A percentile compares a stretch with the other conserved stretches of the same genome.
phyloP scores from a whole-genome alignment of 1,140 invertebrate species.

The Pseudoatta argentina region DNA sequence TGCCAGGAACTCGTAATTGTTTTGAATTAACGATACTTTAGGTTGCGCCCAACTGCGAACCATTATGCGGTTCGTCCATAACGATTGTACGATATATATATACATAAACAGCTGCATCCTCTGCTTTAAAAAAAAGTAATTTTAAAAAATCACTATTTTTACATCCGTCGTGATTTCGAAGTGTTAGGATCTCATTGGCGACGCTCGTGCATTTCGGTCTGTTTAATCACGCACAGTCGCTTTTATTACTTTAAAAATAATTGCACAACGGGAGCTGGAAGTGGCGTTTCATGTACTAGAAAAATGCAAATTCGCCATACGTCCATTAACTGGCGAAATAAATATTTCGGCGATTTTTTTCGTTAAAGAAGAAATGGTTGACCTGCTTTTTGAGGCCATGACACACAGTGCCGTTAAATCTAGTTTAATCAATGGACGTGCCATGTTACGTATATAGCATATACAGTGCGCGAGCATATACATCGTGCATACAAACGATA shows the following conservation, averaged over 20 bases:
- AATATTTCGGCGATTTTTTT: constrained; percentile 35
- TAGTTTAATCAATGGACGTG: constrained; percentile 57
- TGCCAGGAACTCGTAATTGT: constrained; percentile 78
- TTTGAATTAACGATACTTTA: constrained; percentile 79
- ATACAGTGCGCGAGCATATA: background rate
- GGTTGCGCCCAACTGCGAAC: constrained; percentile 54
- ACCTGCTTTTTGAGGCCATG: constrained; percentile 53
- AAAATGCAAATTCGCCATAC: constrained; percentile 40
- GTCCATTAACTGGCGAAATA: constrained; percentile 42
- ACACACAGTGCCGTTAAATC: constrained; percentile 46
- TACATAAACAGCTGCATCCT: background rate
- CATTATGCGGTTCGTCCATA: constrained; percentile 41
- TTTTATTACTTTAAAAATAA: constrained; percentile 26
- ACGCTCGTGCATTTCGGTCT: background rate
- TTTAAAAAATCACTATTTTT: background rate
- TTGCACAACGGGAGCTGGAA: background rate
- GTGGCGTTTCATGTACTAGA: constrained; percentile 28
- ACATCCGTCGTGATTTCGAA: background rate
- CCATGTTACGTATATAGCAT: background rate
- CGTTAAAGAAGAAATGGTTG: constrained; percentile 42
- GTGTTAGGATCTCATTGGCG: background rate
- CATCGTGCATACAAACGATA: background rate
- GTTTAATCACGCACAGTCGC: background rate
- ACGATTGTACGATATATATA: background rate
- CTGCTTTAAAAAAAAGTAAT: background rate